phyloP scores from a whole-genome alignment of 2,888 invertebrate genomes.

The Aspidapion aeneum region DNA sequence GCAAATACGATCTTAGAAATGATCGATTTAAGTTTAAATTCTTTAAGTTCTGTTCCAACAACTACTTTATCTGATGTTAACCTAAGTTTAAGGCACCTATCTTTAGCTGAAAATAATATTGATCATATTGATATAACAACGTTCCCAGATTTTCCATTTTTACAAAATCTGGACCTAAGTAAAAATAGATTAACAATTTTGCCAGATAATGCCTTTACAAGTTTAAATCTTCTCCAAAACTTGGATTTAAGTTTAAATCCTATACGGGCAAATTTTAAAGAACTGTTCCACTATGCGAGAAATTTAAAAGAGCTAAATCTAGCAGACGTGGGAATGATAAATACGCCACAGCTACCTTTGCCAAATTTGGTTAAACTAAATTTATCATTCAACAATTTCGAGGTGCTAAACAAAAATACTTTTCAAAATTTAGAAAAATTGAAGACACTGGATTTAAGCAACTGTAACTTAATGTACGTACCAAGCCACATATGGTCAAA shows the following conservation, averaged over 20 bases:
- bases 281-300: constrained; percentile 82
- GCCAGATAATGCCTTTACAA: constrained; percentile 85
- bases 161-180: constrained; percentile 73
- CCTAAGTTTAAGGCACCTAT: constrained; percentile 71
- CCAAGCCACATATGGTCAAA: constrained; percentile 73
- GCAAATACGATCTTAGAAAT: constrained; percentile 78
- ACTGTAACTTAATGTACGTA: constrained; percentile 72
- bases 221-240: constrained; percentile 71
- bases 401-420: constrained; percentile 65
- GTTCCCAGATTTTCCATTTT: constrained; percentile 77
- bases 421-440: constrained; percentile 68
- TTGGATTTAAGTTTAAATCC: constrained; percentile 79
- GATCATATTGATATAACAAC: constrained; percentile 62
- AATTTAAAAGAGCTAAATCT: constrained; percentile 74
- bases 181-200: constrained; percentile 79
- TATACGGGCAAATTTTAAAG: constrained; percentile 80
- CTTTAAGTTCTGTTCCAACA: constrained; percentile 72
- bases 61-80: constrained; percentile 75
- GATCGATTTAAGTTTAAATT: constrained; percentile 74
- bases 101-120: constrained; percentile 71
- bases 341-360: constrained; percentile 73
- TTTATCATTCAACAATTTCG: constrained; percentile 73
- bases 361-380: constrained; percentile 76
- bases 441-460: constrained; percentile 69
- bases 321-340: constrained; percentile 71